phyloP scores from a whole-genome alignment of 1,140 invertebrate genomes.

The Andricus grossulariae region DNA sequence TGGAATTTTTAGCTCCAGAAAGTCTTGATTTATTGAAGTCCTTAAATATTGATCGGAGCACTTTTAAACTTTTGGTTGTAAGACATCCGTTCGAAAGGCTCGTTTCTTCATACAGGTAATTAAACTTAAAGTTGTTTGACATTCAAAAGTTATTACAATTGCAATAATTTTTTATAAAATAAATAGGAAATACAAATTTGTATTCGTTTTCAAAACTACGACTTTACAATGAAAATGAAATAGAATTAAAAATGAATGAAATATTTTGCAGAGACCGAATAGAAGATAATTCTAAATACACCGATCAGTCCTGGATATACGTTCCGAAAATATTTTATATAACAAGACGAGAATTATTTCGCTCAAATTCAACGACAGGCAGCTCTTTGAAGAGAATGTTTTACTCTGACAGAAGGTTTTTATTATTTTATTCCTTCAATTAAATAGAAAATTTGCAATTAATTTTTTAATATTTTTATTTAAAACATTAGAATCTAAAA shows the following conservation, averaged over 20 bases:
- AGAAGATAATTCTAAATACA: conserved; percentile 71
- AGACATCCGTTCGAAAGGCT: conserved; percentile 76
- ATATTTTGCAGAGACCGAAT: conserved; percentile 70
- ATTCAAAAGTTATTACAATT: conserved; percentile 16
- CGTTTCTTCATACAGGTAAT: conserved; percentile 75
- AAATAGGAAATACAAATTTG: too few species aligned
- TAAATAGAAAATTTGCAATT: background rate
- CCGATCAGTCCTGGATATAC: conserved; percentile 71
- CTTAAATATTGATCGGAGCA: conserved; percentile 47
- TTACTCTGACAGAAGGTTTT: conserved; percentile 62
- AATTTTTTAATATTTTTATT: too few species aligned
- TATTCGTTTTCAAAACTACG: too few species aligned
- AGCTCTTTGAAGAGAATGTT: conserved; percentile 65
- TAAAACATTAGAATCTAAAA: too few species aligned
- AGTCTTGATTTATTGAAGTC: conserved; percentile 37
- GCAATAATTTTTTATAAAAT: background rate
- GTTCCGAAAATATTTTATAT: conserved; percentile 68
- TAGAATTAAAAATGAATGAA: background rate
- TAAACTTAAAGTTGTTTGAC: conserved; percentile 15
- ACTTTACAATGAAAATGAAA: too few species aligned
- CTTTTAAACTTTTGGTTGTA: conserved; percentile 73
- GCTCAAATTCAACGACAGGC: conserved; percentile 52
- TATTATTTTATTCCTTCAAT: background rate
- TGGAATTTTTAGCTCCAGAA: conserved; percentile 57
- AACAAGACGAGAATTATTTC: conserved; percentile 68